These are phyloP conservation scores for Stigmatopora argus DNA, from an alignment of 2,113 vertebrate genomes.

Conservation along the genomic window DNA sequence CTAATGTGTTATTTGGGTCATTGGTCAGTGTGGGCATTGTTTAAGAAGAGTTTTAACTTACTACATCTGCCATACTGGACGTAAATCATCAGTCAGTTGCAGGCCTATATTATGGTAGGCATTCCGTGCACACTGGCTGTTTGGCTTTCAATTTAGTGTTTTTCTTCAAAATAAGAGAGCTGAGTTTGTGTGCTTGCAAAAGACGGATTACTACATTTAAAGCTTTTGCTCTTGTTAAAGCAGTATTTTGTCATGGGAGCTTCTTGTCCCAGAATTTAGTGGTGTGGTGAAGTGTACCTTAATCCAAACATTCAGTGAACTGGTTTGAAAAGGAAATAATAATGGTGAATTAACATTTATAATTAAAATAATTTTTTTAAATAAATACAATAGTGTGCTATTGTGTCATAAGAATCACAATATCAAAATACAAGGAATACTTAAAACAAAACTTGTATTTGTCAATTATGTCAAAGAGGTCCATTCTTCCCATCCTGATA, in stretches of 20 bases:
- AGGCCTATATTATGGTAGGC: conserved; percentile 21
- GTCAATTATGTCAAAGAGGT: neutral
- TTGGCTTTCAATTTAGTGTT: conserved; percentile 10
- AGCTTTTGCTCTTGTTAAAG: neutral
- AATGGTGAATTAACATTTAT: too few relatives aligned
- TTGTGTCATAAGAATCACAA: too few relatives aligned
- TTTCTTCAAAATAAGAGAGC: conserved; percentile 1
- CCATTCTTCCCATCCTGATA: neutral
- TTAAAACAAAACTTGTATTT: neutral
- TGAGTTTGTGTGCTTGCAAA: neutral
- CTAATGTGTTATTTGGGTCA: conserved; percentile 35
- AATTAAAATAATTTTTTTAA: too few relatives aligned
- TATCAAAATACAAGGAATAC: too few relatives aligned
- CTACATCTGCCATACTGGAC: conserved; percentile 48
- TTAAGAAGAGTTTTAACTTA: conserved; percentile 42
- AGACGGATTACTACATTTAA: neutral
- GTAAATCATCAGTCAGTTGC: conserved; percentile 36
- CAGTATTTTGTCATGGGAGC: neutral
- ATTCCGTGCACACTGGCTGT: conserved; percentile 6
- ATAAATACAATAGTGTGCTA: too few relatives aligned
- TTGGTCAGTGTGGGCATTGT: conserved; percentile 56
- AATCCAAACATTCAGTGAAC: neutral
- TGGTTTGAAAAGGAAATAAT: neutral
- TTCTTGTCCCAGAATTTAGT: neutral
- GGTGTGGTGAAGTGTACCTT: neutral